Conservation (phyloP, 2,113 vertebrate species). For the Corythornis vintsioides region DNA sequence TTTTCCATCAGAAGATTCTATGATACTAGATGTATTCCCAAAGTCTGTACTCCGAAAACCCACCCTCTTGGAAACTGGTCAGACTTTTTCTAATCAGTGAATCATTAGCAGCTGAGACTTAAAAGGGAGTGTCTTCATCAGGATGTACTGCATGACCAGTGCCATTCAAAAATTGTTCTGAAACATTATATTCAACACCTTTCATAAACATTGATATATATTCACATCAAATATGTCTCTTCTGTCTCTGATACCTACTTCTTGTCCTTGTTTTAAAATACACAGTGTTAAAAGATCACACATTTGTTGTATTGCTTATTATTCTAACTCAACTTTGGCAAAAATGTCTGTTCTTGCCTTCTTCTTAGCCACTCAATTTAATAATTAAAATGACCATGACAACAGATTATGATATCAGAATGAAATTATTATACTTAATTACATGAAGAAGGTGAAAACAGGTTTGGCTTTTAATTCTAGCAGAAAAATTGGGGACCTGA, state of each 20-base stretch:
- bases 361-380: constrained; percentile 14
- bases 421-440: constrained; percentile 33
- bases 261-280: constrained; percentile 9
- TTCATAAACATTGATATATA: background rate
- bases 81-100: background rate
- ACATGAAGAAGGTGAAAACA: background rate
- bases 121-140: background rate
- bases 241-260: background rate
- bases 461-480: constrained; percentile 1
- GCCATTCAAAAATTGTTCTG: background rate
- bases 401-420: constrained; percentile 43
- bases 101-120: background rate
- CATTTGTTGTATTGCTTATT: background rate
- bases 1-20: background rate
- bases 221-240: background rate
- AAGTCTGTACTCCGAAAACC: background rate
- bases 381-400: constrained; percentile 50
- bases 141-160: background rate
- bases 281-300: background rate
- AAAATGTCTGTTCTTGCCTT: constrained; percentile 28
- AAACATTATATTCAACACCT: background rate
- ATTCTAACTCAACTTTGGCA: background rate
- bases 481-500: background rate
- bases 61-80: background rate
- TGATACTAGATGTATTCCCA: background rate